phyloP scores from a whole-genome alignment of 2,888 invertebrate species.

The Athetis lepigone region DNA sequence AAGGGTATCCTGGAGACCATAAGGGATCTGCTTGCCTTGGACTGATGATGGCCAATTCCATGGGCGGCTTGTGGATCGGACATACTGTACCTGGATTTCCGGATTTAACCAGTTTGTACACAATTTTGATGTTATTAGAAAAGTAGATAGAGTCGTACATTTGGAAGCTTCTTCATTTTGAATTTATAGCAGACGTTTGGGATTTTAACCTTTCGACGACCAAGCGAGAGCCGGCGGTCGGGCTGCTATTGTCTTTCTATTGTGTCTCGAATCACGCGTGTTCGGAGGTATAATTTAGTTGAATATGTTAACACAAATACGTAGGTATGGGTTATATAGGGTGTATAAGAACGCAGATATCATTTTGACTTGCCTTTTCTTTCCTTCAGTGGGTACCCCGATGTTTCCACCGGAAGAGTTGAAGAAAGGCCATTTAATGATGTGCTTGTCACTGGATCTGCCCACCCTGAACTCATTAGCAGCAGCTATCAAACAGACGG shows the following conservation, averaged over 20 bases:
- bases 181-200: too few relatives aligned
- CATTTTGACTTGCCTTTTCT: too few relatives aligned
- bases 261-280: too few relatives aligned
- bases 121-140: not conserved
- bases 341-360: too few relatives aligned
- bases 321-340: too few relatives aligned
- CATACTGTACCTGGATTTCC: constrained; percentile 97
- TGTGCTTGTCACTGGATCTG: constrained; percentile 73
- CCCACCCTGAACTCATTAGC: constrained; percentile 69
- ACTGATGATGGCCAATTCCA: constrained; percentile 89
- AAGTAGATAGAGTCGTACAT: not conserved
- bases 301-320: too few relatives aligned
- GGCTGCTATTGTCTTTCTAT: too few relatives aligned
- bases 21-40: constrained; percentile 66
- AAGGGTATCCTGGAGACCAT: not conserved
- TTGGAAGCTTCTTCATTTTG: too few relatives aligned
- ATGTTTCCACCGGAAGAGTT: constrained; percentile 69
- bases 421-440: constrained; percentile 73
- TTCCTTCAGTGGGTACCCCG: constrained; percentile 61
- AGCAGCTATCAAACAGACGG: constrained; percentile 55
- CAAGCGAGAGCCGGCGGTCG: too few relatives aligned
- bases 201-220: too few relatives aligned
- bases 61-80: constrained; percentile 95
- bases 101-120: constrained; percentile 67
- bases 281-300: too few relatives aligned